These are phyloP conservation scores for Diplodus puntazzo DNA, from an alignment of 2,797 vertebrate species.

Conservation along the genomic window DNA sequence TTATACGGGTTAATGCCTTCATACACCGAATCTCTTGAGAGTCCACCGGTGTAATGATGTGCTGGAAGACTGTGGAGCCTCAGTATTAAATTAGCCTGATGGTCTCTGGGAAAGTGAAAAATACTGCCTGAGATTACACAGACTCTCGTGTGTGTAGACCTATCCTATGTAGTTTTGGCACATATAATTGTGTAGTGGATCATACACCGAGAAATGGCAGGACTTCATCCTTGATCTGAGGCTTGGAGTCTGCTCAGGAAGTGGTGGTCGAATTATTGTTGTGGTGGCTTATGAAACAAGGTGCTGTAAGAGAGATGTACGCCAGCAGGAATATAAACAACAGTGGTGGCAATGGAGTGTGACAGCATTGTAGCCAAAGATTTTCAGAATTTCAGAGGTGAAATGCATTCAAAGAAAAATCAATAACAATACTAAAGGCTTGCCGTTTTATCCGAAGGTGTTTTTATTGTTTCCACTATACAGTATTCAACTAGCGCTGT, in stretches of 20 bases:
- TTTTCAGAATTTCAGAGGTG: background rate
- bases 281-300: slow-evolving; percentile 2
- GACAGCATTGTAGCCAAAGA: slow-evolving; percentile 7
- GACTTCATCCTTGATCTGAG: background rate
- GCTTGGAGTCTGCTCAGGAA: background rate
- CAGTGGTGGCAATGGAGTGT: background rate
- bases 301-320: background rate
- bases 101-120: slow-evolving; percentile 54
- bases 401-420: background rate
- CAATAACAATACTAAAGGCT: background rate
- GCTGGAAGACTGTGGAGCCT: slow-evolving; percentile 36
- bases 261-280: background rate
- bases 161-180: background rate
- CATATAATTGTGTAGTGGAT: background rate
- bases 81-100: slow-evolving; percentile 56
- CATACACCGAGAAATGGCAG: background rate
- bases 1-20: slow-evolving; percentile 62
- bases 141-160: slow-evolving; percentile 1
- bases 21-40: slow-evolving; percentile 54
- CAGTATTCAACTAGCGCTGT: background rate
- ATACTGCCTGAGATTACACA: slow-evolving; percentile 39
- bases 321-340: slow-evolving; percentile 14
- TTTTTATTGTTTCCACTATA: background rate
- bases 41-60: slow-evolving; percentile 51
- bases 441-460: background rate